These are phyloP conservation scores for Stictocephala bisonia DNA, from an alignment of 2,888 invertebrate species.

Conservation along the genomic window DNA sequence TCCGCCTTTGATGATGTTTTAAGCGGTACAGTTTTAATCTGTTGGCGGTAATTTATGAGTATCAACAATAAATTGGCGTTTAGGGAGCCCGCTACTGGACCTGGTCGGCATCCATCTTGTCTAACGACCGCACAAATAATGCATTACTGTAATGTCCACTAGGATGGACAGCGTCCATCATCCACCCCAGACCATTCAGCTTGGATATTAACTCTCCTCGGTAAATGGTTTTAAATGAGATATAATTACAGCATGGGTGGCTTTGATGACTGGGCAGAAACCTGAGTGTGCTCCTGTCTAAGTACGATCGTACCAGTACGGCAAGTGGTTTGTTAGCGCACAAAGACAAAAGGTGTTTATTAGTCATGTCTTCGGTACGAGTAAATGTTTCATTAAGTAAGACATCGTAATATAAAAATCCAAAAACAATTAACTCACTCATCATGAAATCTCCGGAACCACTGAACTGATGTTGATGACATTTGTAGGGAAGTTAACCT, in stretches of 20 bases:
- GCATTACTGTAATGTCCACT: slow-evolving; percentile 36
- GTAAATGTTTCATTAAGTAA: too few species aligned
- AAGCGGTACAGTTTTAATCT: slow-evolving; percentile 25
- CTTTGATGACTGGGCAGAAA: neutral
- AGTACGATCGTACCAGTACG: too few species aligned
- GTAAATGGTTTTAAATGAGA: slow-evolving; percentile 42
- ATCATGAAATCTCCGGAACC: too few species aligned
- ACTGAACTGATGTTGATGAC: too few species aligned
- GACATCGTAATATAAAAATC: too few species aligned
- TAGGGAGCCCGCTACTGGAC: slow-evolving; percentile 14
- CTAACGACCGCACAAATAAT: slow-evolving; percentile 34
- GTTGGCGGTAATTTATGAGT: slow-evolving; percentile 17
- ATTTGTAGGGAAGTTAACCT: too few species aligned
- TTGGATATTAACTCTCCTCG: slow-evolving; percentile 26
- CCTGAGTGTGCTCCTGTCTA: too few species aligned
- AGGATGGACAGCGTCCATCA: too few species aligned
- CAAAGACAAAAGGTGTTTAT: too few species aligned
- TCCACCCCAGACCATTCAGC: neutral
- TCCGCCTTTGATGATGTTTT: slow-evolving; percentile 37
- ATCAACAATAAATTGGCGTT: slow-evolving; percentile 23
- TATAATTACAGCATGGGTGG: slow-evolving; percentile 38
- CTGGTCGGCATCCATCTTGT: slow-evolving; percentile 29
- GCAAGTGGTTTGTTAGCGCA: too few species aligned
- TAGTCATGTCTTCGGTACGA: too few species aligned
- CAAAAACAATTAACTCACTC: too few species aligned